Conservation (phyloP, 2,113 vertebrate genomes). For the Tyrannus savana region DNA sequence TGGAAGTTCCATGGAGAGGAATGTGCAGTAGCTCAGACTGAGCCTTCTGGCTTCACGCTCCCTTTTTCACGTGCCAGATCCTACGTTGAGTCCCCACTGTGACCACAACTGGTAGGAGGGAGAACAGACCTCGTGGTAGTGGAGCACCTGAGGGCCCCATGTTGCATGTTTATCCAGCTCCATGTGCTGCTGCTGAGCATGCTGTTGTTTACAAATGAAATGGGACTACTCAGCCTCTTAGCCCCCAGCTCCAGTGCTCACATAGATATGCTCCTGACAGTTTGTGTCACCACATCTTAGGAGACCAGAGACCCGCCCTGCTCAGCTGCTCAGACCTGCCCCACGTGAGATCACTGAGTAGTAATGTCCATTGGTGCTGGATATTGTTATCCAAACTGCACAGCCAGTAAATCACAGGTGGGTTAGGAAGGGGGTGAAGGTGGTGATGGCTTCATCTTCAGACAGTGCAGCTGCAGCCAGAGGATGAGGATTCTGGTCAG, state of each 20-base stretch:
- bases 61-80: not conserved
- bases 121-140: not conserved
- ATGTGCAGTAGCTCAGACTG: not conserved
- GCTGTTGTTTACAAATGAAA: not conserved
- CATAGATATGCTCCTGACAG: not conserved
- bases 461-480: not conserved
- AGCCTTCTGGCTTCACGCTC: not conserved
- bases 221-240: not conserved
- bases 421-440: not conserved
- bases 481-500: not conserved
- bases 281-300: not conserved
- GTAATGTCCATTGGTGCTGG: not conserved
- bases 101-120: not conserved
- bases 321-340: not conserved
- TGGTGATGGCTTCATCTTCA: not conserved
- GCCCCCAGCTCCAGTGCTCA: not conserved
- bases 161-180: not conserved
- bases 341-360: not conserved
- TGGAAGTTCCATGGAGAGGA: not conserved
- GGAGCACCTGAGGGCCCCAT: not conserved
- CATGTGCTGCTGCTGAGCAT: not conserved
- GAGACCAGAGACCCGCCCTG: not conserved
- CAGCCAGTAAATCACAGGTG: not conserved
- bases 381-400: not conserved
- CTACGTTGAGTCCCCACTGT: rapidly evolving